Evolutionary conservation across 2,888 invertebrate species (phyloP).

Genomic region (Diogma glabrata): DNA sequence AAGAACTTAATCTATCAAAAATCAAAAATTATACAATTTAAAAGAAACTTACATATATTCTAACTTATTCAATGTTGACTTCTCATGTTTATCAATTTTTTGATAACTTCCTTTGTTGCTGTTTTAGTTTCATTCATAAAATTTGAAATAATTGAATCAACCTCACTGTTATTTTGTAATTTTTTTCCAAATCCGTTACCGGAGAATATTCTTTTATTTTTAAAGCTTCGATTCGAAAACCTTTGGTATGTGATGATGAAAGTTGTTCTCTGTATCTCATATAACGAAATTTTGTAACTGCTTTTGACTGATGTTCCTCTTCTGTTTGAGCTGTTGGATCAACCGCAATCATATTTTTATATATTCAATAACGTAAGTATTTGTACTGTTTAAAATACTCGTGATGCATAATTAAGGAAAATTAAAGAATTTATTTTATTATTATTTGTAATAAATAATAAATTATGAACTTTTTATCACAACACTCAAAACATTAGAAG

Average conservation of each 20-base stretch:
- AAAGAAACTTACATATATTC: no score
- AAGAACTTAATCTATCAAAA: no score
- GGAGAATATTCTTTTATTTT: slow-evolving; percentile 76
- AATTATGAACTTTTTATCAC: no score
- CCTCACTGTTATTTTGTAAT: slow-evolving; percentile 66
- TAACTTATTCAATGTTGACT: no score
- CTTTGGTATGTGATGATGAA: slow-evolving; percentile 84
- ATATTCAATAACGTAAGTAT: slow-evolving; percentile 79
- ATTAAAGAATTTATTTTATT: no score
- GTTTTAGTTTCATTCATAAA: slow-evolving; percentile 61
- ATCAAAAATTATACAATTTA: no score
- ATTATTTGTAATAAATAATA: no score
- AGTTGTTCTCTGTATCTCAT: slow-evolving; percentile 93
- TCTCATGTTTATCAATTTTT: no score
- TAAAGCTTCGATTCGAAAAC: slow-evolving; percentile 93
- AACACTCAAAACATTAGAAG: no score
- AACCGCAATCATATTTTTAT: slow-evolving; percentile 90
- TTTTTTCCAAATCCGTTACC: slow-evolving; percentile 77
- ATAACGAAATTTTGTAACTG: slow-evolving; percentile 91
- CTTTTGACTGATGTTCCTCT: slow-evolving; percentile 66
- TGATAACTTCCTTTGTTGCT: no score
- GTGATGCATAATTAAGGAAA: no score
- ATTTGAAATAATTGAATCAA: slow-evolving; percentile 57
- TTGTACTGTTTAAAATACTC: slow-evolving; percentile 79
- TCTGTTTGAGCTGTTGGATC: slow-evolving; percentile 77